Evolutionary conservation across 2,113 vertebrate species (phyloP).

Genomic region (Albula goreensis): DNA sequence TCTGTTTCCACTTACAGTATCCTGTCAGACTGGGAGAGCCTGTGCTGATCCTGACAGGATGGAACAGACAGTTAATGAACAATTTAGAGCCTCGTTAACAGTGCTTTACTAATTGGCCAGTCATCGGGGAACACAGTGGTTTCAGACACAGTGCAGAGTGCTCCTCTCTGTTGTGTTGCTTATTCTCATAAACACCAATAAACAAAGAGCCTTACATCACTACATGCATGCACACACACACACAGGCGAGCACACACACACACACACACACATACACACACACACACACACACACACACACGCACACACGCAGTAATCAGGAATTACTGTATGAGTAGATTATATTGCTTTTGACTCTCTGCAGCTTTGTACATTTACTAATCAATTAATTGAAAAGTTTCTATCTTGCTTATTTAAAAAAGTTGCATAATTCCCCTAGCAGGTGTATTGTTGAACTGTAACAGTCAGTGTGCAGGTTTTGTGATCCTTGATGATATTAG

Average conservation of each 20-base stretch:
- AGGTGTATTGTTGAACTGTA: not conserved
- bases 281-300: conserved; percentile 39
- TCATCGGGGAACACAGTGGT: conserved; percentile 65
- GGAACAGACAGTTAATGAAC: conserved; percentile 42
- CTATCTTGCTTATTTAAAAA: not conserved
- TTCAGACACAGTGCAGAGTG: conserved; percentile 39
- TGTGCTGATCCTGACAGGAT: not conserved
- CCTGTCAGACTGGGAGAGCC: not conserved
- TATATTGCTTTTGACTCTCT: too few species aligned
- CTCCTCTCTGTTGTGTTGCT: conserved; percentile 56
- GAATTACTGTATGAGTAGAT: not conserved
- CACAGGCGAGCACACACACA: conserved; percentile 38
- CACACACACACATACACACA: conserved; percentile 33
- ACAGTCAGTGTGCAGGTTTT: not conserved
- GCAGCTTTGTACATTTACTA: too few species aligned
- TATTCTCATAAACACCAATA: not conserved
- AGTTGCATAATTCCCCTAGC: not conserved
- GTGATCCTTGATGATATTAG: not conserved
- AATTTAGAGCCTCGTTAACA: conserved; percentile 65
- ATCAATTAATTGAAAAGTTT: not conserved
- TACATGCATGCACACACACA: conserved; percentile 32
- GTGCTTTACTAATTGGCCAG: conserved; percentile 66
- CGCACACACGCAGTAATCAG: conserved; percentile 5
- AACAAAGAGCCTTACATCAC: conserved; percentile 42
- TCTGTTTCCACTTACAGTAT: not conserved